Percentiles rank a stretch among this genome's conserved stretches.
Evolutionary conservation across 2,797 vertebrate genomes (phyloP).

Genomic region (Halcyon chelicuti): DNA sequence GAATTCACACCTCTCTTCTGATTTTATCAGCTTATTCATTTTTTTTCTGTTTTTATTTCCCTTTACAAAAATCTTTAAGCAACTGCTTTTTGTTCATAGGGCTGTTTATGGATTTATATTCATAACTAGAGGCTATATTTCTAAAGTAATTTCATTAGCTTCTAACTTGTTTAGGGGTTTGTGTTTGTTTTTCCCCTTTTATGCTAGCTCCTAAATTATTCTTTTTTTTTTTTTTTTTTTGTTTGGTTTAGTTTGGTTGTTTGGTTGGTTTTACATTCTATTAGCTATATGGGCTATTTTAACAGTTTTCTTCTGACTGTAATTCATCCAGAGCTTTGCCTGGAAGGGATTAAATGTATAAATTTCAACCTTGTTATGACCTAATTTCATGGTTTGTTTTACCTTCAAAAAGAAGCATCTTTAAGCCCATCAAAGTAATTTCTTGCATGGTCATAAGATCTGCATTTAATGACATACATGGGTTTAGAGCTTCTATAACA

Average conservation of each 20-base stretch:
- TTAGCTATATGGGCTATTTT: not conserved
- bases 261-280: not conserved
- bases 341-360: conserved; percentile 12
- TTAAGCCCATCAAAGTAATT: conserved; percentile 40
- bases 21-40: not conserved
- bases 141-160: not conserved
- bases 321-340: conserved; percentile 22
- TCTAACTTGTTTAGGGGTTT: not conserved
- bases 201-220: not conserved
- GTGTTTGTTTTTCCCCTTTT: not conserved
- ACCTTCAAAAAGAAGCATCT: conserved; percentile 19
- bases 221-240: not conserved
- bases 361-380: not conserved
- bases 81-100: not conserved
- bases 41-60: not conserved
- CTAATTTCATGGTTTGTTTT: conserved; percentile 58
- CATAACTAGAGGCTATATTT: not conserved
- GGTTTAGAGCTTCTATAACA: not conserved
- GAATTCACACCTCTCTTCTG: not conserved
- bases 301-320: not conserved
- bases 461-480: not conserved
- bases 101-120: not conserved
- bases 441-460: conserved; percentile 14
- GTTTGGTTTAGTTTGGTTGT: not conserved
- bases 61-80: not conserved